Conservation (phyloP, 2,113 vertebrate genomes). For the Telmatochromis sp. region DNA sequence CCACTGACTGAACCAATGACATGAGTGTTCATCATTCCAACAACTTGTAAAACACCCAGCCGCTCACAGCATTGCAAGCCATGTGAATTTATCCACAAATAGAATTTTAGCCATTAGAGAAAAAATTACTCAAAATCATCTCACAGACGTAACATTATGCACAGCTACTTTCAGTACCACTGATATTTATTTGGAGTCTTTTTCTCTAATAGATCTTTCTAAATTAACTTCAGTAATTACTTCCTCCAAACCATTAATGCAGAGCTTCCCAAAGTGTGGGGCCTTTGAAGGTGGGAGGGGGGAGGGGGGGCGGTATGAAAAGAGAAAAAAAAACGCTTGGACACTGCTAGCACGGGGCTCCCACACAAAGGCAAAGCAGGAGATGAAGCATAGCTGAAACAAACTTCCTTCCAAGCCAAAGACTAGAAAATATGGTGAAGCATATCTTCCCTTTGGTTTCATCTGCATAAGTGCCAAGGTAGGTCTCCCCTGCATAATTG, state of each 20-base stretch:
- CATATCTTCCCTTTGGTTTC: neutral
- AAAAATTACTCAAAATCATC: neutral
- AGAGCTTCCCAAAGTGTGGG: neutral
- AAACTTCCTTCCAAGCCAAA: neutral
- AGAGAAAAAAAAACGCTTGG: fast-evolving
- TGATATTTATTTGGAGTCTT: neutral
- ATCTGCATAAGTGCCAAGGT: neutral
- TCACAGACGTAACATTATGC: neutral
- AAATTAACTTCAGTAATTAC: neutral
- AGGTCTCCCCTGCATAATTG: neutral
- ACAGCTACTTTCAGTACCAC: neutral
- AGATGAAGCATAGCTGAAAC: neutral
- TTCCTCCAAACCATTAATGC: neutral
- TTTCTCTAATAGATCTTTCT: neutral
- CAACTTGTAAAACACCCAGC: neutral
- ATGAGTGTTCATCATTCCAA: neutral
- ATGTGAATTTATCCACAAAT: neutral
- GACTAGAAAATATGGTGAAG: neutral
- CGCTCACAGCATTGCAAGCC: neutral
- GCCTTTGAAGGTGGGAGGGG: fast-evolving
- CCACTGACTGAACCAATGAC: neutral
- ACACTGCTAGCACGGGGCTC: neutral
- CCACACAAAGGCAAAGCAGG: neutral
- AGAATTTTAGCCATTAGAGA: neutral
- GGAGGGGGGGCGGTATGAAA: neutral